Evolutionary conservation across 1,140 invertebrate genomes (phyloP).

Genomic region (Artemia franciscana): DNA sequence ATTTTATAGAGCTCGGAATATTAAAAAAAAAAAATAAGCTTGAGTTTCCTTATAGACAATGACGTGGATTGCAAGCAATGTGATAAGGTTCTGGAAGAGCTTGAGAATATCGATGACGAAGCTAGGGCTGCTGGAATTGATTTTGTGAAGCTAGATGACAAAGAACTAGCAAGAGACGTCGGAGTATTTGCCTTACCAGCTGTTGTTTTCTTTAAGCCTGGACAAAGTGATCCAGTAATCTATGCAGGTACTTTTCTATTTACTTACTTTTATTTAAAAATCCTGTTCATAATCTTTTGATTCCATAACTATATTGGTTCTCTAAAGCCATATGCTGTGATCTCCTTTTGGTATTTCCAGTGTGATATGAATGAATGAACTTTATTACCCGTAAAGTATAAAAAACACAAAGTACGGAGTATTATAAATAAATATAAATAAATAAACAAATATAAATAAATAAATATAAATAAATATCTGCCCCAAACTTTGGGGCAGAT

Average conservation of each 20-base stretch:
- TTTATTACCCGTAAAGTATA: too few species aligned
- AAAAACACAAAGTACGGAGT: too few species aligned
- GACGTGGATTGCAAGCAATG: conserved; percentile 75
- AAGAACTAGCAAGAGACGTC: conserved; percentile 55
- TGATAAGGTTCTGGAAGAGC: conserved; percentile 55
- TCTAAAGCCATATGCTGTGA: too few species aligned
- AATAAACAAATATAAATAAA: too few species aligned
- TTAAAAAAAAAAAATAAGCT: conserved; percentile 1
- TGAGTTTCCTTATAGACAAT: conserved; percentile 37
- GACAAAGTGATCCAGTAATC: conserved; percentile 71
- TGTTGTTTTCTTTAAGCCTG: conserved; percentile 65
- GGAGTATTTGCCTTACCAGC: conserved; percentile 70
- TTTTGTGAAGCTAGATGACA: conserved; percentile 77
- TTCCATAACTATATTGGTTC: too few species aligned
- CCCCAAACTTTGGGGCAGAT: too few species aligned
- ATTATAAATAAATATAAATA: too few species aligned
- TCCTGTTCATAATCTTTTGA: too few species aligned
- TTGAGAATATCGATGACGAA: conserved; percentile 72
- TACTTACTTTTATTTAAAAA: not conserved
- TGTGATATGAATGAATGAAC: too few species aligned
- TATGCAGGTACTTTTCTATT: conserved; percentile 45
- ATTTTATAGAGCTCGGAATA: not conserved
- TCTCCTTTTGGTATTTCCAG: too few species aligned
- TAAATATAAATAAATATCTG: too few species aligned
- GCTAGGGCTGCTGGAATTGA: conserved; percentile 76